Conservation (phyloP, 2,797 vertebrate species). For the Otolemur crassicaudatus region DNA sequence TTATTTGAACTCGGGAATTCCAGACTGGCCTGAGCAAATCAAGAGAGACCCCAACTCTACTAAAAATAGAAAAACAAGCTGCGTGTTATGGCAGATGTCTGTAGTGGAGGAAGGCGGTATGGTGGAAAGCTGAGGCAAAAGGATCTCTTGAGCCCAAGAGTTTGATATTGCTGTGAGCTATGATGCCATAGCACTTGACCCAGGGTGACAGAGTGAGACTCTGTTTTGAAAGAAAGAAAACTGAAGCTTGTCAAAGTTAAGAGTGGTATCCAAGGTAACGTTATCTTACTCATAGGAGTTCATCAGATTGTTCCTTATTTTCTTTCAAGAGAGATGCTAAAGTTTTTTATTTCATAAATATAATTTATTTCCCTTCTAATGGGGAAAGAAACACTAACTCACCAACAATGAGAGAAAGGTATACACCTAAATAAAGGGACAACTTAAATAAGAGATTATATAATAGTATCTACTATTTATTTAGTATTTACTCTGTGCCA, state of each 20-base stretch:
- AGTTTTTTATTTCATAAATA: not conserved
- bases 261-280: not conserved
- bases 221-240: not conserved
- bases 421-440: not conserved
- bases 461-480: not conserved
- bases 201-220: too few relatives aligned
- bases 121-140: too few relatives aligned
- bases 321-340: not conserved
- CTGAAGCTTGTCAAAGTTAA: not conserved
- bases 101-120: too few relatives aligned
- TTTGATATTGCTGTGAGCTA: too few relatives aligned
- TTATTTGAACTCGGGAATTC: too few relatives aligned
- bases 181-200: too few relatives aligned
- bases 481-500: not conserved
- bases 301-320: not conserved
- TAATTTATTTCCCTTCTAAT: not conserved
- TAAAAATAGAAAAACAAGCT: too few relatives aligned
- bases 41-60: too few relatives aligned
- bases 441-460: not conserved
- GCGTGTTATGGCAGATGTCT: too few relatives aligned
- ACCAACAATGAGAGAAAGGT: not conserved
- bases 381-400: not conserved
- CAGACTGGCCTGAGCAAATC: too few relatives aligned
- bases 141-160: too few relatives aligned
- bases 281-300: not conserved